phyloP scores from a whole-genome alignment of 1,140 invertebrate genomes.

The Rhizoglyphus robini region DNA sequence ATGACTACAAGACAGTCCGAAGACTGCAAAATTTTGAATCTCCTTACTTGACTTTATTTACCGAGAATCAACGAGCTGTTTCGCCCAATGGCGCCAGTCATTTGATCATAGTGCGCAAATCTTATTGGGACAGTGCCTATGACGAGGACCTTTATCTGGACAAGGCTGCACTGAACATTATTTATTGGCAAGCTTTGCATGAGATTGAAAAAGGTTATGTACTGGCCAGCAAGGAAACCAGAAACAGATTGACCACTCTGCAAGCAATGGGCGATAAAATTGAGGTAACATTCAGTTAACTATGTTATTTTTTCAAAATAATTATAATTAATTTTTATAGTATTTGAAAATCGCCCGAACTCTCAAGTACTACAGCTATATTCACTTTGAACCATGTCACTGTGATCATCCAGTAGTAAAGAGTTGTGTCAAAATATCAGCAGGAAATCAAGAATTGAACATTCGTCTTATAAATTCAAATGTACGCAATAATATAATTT shows the following conservation, averaged over 20 bases:
- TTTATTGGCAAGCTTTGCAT: conserved; percentile 70
- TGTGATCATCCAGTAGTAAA: conserved; percentile 60
- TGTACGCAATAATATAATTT: not conserved
- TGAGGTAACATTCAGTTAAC: conserved; percentile 49
- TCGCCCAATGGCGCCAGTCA: conserved; percentile 32
- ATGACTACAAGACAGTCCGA: conserved; percentile 46
- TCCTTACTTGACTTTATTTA: conserved; percentile 72
- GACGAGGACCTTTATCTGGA: conserved; percentile 67
- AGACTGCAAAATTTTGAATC: conserved; percentile 91
- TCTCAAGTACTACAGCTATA: conserved; percentile 72
- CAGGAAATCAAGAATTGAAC: conserved; percentile 58
- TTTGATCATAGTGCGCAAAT: conserved; percentile 58
- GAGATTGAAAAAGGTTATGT: conserved; percentile 79
- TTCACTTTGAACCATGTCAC: conserved; percentile 60
- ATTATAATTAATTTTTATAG: conserved; percentile 37
- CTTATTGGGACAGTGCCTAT: conserved; percentile 74
- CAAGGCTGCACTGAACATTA: conserved; percentile 61
- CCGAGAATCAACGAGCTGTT: conserved; percentile 37
- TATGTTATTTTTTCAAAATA: no score
- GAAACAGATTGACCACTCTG: conserved; percentile 50
- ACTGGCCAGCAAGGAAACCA: conserved; percentile 49
- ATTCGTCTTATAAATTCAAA: not conserved
- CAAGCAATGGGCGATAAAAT: conserved; percentile 59
- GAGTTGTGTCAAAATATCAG: conserved; percentile 50
- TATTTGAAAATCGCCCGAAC: conserved; percentile 64